Base-by-base conservation (phyloP, 2,888 invertebrate species). In the Dynastes hyllus region DNA sequence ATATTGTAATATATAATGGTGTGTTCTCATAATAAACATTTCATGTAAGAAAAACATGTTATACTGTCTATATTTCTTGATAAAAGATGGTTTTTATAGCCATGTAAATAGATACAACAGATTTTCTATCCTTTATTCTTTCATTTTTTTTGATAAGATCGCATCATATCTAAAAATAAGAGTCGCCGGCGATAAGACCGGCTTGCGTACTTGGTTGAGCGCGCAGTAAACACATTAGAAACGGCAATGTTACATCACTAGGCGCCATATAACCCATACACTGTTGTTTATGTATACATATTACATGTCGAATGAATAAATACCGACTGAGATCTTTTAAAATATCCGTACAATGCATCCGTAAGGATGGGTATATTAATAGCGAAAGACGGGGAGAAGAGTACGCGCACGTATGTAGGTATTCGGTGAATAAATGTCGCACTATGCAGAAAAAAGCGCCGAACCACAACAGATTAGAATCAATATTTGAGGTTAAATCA, bases 401-500 rank as follows among this genome's bases (percentile, higher is more conserved):
- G 27, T 50, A 32, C 2, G 13, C 27, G 55, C 55, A 22, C 16
- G 22, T 22, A 22, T 8, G 22, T 58, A 58, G 55, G 55, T 58
- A 50, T 63, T 75, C 55, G 63, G 29, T 61, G 61, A 50, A 75
- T 61, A 75, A 75, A 65, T 50, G 77, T 11, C 63, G 76, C 76
- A 40, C 40, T 61, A 58, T 75, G 53, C 75, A 75, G 22, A 61
- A 77, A 58, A 70, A 66, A 65, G 75, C 61, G 53, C 40, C 73
- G 71, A 65, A 73, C 55, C 53, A 70, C 70, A 53, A 78, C 65
- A 67, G 80, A 78, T 78, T 78, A 75, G 80, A 80, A 80, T 80
- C 80, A 80, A 80, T 80, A 80, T 80, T 80, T 80, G 80, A 76
- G 63, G 78, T 70, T 69, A 80, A 80, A 78, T 80, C 80, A 76